Evolutionary conservation across 2,797 vertebrate species (phyloP), one percentile per base, ranked within the genome.

Genomic region (Hypotaenidia okinawae): DNA sequence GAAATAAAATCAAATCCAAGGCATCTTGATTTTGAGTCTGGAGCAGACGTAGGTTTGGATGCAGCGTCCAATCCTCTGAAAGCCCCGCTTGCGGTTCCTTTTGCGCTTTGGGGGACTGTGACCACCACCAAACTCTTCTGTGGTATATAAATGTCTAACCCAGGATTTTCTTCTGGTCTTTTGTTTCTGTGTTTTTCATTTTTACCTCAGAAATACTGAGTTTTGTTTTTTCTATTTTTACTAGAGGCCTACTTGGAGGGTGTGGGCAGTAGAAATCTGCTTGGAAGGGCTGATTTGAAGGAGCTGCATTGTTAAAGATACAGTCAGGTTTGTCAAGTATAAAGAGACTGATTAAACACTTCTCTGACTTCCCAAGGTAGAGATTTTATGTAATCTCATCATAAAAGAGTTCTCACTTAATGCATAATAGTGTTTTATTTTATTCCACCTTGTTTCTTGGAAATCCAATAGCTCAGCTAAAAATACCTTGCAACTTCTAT

Each of bases 221-320:
- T 64, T 77, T 91, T 73, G 7, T 0, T 23, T 23, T 90, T 87
- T 77, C 47, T 79, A 0, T 54, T 94, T 92, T 95, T 85, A 45
- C 19, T 64, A 55, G 79, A 85, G 59, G 43, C n/a, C 59, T 86
- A 14, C 33, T 81, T 94, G 63, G 51, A 95, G 47, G 30, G 23
- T 85, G 83, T 89, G 79, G 63, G 73, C 84, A 84, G 66, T 51
- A 87, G 69, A 93, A 93, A 81, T 78, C 70, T 93, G 33, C 58
- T 75, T 89, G 75, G 45, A 92, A 92, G 59, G 76, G 43, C 47
- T 87, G 55, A 77, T 91, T 84, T 94, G 85, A 90, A 96, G 52
- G 84, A 70, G 32, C 81, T 79, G n/a, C 43, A 64, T 89, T 73
- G 73, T 72, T 89, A 58, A 79, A 82, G 59, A 54, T 64, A 15